Evolutionary conservation across 2,797 vertebrate genomes (phyloP).

Genomic region (Sebastes vulpes): DNA sequence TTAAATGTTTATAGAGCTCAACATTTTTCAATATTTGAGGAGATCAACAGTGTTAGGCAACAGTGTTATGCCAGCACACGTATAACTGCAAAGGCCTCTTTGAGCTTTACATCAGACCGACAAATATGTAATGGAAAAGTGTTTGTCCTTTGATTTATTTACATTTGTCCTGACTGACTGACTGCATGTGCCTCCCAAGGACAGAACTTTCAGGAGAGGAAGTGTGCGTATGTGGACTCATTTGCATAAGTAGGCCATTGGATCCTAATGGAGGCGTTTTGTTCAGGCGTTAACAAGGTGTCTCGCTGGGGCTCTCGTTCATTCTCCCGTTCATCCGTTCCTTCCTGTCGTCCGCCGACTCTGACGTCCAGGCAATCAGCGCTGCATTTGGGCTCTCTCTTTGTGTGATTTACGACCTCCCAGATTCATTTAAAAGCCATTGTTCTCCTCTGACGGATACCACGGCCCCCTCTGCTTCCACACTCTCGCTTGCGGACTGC

Average conservation of each 20-base stretch:
- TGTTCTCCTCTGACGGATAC: slow-evolving; percentile 86
- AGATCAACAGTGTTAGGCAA: slow-evolving; percentile 19
- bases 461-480: slow-evolving; percentile 74
- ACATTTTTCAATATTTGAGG: neutral
- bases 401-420: slow-evolving; percentile 86
- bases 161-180: slow-evolving; percentile 70
- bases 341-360: slow-evolving; percentile 81
- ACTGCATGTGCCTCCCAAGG: slow-evolving; percentile 72
- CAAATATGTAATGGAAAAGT: slow-evolving; percentile 49
- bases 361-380: slow-evolving; percentile 85
- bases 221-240: slow-evolving; percentile 66
- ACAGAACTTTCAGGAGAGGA: slow-evolving; percentile 70
- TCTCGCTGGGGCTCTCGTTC: slow-evolving; percentile 80
- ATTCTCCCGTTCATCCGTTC: slow-evolving; percentile 73
- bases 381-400: slow-evolving; percentile 83
- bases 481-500: slow-evolving; percentile 57
- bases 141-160: slow-evolving; percentile 79
- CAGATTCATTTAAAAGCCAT: slow-evolving; percentile 89
- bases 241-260: slow-evolving; percentile 86
- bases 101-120: slow-evolving; percentile 19
- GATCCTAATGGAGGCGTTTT: slow-evolving; percentile 85
- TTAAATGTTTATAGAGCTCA: neutral
- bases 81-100: slow-evolving; percentile 5
- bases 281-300: slow-evolving; percentile 86
- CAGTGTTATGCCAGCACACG: slow-evolving; percentile 7